A percentile compares a stretch with the other conserved stretches of the same genome.
Conservation (phyloP, 2,888 invertebrate genomes). For the Lottia gigantea region DNA sequence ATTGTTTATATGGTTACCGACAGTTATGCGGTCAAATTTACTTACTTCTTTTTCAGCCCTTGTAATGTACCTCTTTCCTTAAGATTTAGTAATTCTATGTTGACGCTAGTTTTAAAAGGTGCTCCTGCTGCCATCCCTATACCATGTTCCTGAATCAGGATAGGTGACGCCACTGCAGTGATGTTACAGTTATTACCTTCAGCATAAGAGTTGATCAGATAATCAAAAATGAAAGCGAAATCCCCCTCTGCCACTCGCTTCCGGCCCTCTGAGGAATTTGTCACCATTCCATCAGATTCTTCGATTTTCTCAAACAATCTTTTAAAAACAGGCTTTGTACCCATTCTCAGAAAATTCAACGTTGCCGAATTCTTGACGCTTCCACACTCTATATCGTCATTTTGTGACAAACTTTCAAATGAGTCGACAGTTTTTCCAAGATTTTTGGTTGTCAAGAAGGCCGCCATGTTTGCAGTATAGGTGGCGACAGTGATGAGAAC, state of each 20-base stretch:
- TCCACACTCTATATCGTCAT: conserved; percentile 36
- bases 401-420: conserved; percentile 45
- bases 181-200: conserved; percentile 50
- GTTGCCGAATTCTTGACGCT: conserved; percentile 55
- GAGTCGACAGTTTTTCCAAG: conserved; percentile 47
- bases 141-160: conserved; percentile 57
- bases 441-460: conserved; percentile 57
- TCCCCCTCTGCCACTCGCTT: conserved; percentile 16
- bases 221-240: conserved; percentile 57
- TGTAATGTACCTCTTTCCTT: conserved; percentile 48
- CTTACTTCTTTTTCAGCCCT: conserved; percentile 49
- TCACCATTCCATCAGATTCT: conserved; percentile 17
- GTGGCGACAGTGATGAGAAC: conserved; percentile 60
- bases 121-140: conserved; percentile 50
- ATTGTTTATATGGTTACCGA: too few species aligned
- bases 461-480: conserved; percentile 62
- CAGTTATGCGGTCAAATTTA: neutral
- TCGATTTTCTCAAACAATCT: conserved; percentile 39
- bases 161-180: conserved; percentile 47
- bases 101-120: conserved; percentile 38
- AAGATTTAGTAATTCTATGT: conserved; percentile 51
- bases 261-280: conserved; percentile 21
- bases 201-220: conserved; percentile 50
- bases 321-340: conserved; percentile 32
- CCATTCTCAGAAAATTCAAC: conserved; percentile 42